Base-by-base conservation (phyloP, 2,797 vertebrate species). In the Morelia viridis region DNA sequence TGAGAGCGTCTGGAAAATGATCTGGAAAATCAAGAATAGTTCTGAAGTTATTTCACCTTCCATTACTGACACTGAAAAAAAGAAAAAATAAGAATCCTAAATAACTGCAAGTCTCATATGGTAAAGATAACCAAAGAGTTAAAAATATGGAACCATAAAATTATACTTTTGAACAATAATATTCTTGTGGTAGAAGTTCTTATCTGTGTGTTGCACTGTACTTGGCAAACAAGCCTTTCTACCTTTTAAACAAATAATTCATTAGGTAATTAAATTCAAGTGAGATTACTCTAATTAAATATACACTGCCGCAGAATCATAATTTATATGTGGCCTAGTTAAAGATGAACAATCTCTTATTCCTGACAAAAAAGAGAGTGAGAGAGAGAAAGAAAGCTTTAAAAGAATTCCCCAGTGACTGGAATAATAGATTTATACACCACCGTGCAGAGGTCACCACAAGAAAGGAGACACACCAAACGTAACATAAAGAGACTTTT, bases 231-330 rank as follows among this genome's bases (percentile, higher is more conserved):
- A 97, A 97, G 96, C 92, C 94, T 65, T 95, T 96, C 97, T 97
- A 97, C 97, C 97, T 98, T 98, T 97, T 97, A 97, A 97, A 98
- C 98, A 98, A 98, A 98, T 97, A 98, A 98, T 98, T 98, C 97
- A 98, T 98, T 98, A 97, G 97, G 97, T 98, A 98, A 98, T 98
- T 98, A 98, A 97, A 98, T 97, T 97, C 96, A 97, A 98, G 96
- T 96, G 97, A 97, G 97, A 98, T 97, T 98, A 97, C 95, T 97
- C 97, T 98, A 98, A 98, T 98, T 98, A 98, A 98, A 98, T 97
- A 97, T 96, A 97, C 95, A 97, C 97, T 96, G 97, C 97, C 95
- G 93, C 96, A 94, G 97, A 98, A 98, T 97, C 96, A 97, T 98
- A 98, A 98, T 98, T 98, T 98, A 96, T 96, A 94, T 97, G 97